A percentile compares a stretch with the other conserved stretches of the same genome.
phyloP scores from a whole-genome alignment of 1,140 invertebrate genomes.

The Piezodorus guildinii region DNA sequence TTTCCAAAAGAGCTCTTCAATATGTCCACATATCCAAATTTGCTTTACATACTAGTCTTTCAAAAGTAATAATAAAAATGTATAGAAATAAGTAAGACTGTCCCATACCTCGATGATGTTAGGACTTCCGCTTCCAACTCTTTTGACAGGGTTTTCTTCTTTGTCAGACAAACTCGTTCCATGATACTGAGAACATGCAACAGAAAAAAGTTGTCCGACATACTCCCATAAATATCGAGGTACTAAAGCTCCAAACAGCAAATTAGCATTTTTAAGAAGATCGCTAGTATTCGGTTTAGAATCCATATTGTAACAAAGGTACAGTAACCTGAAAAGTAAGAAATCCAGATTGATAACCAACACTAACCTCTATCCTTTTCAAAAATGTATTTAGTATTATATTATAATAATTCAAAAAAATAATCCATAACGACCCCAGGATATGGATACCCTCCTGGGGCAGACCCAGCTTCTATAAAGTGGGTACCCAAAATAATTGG shows the following conservation, averaged over 20 bases:
- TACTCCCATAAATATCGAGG: constrained; percentile 80
- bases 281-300: constrained; percentile 34
- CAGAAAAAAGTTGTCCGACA: constrained; percentile 55
- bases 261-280: constrained; percentile 72
- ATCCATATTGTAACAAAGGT: constrained; percentile 27
- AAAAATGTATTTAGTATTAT: no score
- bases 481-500: no score
- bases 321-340: constrained; percentile 28
- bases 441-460: no score
- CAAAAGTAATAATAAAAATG: no score
- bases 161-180: constrained; percentile 25
- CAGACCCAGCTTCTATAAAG: no score
- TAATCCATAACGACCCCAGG: no score
- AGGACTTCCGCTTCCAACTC: constrained; percentile 44
- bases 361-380: no score
- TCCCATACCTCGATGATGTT: constrained; percentile 43
- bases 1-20: no score
- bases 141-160: constrained; percentile 33
- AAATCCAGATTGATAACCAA: neutral
- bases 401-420: no score
- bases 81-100: no score
- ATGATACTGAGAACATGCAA: constrained; percentile 40
- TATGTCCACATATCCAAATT: no score
- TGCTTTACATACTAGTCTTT: no score
- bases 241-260: constrained; percentile 74